A percentile compares a stretch with the other conserved stretches of the same genome.
Evolutionary conservation across 2,113 vertebrate species (phyloP).

Genomic region (Anser cygnoides): DNA sequence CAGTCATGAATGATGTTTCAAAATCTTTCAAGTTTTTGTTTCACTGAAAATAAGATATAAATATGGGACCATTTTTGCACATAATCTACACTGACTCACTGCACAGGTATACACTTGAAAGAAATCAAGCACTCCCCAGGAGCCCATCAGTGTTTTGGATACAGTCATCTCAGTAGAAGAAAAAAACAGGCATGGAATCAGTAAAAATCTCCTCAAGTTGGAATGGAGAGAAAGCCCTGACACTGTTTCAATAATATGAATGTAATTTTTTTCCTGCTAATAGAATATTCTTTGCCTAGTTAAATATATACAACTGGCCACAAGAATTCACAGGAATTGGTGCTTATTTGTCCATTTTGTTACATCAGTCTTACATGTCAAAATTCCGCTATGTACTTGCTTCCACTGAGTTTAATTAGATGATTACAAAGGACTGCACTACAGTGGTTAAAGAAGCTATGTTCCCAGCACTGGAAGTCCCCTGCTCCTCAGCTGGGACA

Average conservation of each 20-base stretch:
- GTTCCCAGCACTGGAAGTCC: slow-evolving; percentile 48
- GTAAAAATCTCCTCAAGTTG: not conserved
- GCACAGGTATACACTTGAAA: not conserved
- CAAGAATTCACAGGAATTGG: not conserved
- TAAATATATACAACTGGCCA: not conserved
- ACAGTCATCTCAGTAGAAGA: not conserved
- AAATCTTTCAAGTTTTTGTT: not conserved
- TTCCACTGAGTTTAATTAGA: not conserved
- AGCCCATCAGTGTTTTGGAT: not conserved
- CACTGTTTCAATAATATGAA: not conserved
- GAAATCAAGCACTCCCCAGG: not conserved
- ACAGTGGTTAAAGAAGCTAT: not conserved
- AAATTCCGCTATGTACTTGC: not conserved
- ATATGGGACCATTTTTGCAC: not conserved
- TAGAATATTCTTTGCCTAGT: not conserved
- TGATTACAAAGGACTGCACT: not conserved
- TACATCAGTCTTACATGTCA: not conserved
- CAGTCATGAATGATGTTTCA: not conserved
- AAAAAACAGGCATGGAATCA: not conserved
- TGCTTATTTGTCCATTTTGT: not conserved
- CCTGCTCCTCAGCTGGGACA: not conserved
- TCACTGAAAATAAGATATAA: not conserved
- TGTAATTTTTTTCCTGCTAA: not conserved
- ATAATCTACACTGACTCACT: not conserved
- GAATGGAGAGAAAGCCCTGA: not conserved